Evolutionary conservation across 2,113 vertebrate species (phyloP).

Genomic region (Andinoacara biseriatus): DNA sequence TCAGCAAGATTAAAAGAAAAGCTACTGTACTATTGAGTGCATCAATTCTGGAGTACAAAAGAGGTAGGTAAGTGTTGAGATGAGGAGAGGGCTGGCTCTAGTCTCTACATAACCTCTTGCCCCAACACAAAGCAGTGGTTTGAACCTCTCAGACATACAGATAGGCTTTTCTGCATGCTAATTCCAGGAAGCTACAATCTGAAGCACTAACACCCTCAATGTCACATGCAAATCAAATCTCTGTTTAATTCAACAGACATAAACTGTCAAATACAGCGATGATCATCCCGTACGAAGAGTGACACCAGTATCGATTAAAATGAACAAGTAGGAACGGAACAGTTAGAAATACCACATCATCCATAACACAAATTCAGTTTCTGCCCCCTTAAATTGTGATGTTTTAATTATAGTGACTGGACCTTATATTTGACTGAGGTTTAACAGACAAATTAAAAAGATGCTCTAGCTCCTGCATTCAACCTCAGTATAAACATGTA

Average conservation of each 20-base stretch:
- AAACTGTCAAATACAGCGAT: slow-evolving; percentile 69
- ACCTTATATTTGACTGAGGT: slow-evolving; percentile 35
- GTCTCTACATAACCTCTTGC: slow-evolving; percentile 77
- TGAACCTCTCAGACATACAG: slow-evolving; percentile 69
- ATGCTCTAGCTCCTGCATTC: slow-evolving; percentile 43
- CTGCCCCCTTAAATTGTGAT: slow-evolving; percentile 15
- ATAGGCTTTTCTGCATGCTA: slow-evolving; percentile 70
- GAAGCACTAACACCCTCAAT: slow-evolving; percentile 72
- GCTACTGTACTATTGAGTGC: slow-evolving; percentile 72
- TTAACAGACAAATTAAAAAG: slow-evolving; percentile 38
- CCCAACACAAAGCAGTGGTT: slow-evolving; percentile 70
- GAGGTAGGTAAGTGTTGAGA: slow-evolving; percentile 73
- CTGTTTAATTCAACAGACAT: slow-evolving; percentile 76
- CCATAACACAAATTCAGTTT: slow-evolving; percentile 31
- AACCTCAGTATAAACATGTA: slow-evolving; percentile 38
- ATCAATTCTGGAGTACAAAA: slow-evolving; percentile 74
- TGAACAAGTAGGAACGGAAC: slow-evolving; percentile 22
- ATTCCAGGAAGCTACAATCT: slow-evolving; percentile 64
- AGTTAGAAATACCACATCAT: slow-evolving; percentile 12
- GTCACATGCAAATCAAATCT: slow-evolving; percentile 77
- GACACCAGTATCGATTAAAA: slow-evolving; percentile 71
- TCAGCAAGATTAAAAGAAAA: slow-evolving; percentile 77
- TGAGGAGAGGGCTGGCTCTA: slow-evolving; percentile 69
- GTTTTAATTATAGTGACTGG: slow-evolving; percentile 63
- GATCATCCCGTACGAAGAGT: slow-evolving; percentile 62